These are phyloP conservation scores for Himalopsyche phryganea DNA, from an alignment of 1,140 invertebrate species.

Conservation along the genomic window DNA sequence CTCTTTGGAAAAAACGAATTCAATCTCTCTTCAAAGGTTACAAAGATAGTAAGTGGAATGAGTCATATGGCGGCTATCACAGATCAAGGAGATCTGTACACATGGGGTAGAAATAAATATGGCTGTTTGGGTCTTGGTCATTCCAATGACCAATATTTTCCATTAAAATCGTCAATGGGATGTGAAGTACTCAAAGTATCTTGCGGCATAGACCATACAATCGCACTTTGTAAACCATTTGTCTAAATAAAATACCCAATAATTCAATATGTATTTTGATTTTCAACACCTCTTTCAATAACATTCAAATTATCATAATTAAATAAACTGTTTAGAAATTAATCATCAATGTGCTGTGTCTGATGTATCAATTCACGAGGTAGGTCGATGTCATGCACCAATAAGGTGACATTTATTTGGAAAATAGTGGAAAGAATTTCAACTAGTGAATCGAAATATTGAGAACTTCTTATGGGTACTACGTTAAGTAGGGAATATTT, in stretches of 20 bases:
- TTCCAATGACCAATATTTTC: conserved; percentile 80
- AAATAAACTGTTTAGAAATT: neutral
- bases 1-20: conserved; percentile 86
- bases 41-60: conserved; percentile 69
- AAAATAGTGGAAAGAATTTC: no score
- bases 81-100: conserved; percentile 76
- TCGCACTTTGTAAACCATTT: conserved; percentile 73
- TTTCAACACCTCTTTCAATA: neutral
- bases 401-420: no score
- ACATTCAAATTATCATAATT: neutral
- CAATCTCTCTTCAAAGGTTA: conserved; percentile 63
- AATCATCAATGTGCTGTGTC: no score
- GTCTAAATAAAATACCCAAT: no score
- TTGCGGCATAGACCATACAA: conserved; percentile 83
- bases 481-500: no score
- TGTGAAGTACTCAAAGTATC: conserved; percentile 67
- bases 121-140: conserved; percentile 81
- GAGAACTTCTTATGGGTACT: no score
- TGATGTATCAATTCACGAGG: no score
- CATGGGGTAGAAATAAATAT: conserved; percentile 85
- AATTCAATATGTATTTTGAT: neutral
- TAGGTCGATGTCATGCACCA: no score
- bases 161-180: conserved; percentile 76
- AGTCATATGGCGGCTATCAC: conserved; percentile 79
- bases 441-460: no score